Evolutionary conservation across 2,888 invertebrate genomes (phyloP), one percentile per base, ranked within the genome.

Genomic region (Amaurobius ferox): DNA sequence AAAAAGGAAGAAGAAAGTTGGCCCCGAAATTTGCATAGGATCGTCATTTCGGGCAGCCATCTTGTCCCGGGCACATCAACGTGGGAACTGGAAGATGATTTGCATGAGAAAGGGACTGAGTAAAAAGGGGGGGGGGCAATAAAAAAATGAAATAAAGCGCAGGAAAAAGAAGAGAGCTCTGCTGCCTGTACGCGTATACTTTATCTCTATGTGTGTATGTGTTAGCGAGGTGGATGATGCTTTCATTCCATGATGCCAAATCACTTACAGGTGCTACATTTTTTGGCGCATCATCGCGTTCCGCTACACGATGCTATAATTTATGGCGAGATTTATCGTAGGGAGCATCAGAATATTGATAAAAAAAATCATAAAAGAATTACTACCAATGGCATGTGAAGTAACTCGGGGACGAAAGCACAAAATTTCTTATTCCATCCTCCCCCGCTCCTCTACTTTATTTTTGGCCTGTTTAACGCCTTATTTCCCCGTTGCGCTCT

Each of bases 221-320:
- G 76, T 83, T 71, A 74, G 80, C 62, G 74, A 74, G 30, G 81
- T 66, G 80, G 74, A 70, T 74, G 81, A 68, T 68, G 48, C 62
- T 83, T 68, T 74, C 76, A 83, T 83, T 83, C 81, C 76, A 76
- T 76, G 39, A 70, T 74, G 76, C 81, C 71, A 66, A 83, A 83
- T 83, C 81, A 83, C 76, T 83, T 76, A 76, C 83, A 85, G 83
- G 83, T 85, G 77, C 77, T 77, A 71, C 81, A 71, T 83, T 83
- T 44, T 74, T 83, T 83, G 81, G 81, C 81, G 81, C 76, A 62
- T 64, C 70, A 71, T 62, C 81, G 64, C 61, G 48, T 77, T 67
- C 55, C 16, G 44, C 40, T 26, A 40, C 28, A 48, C 29, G 64
- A 30, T 44, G 66, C 23, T 35, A 29, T 73, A 64, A 73, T 80